Conservation (phyloP, 1,140 invertebrate genomes). For the Ylistrum balloti region DNA sequence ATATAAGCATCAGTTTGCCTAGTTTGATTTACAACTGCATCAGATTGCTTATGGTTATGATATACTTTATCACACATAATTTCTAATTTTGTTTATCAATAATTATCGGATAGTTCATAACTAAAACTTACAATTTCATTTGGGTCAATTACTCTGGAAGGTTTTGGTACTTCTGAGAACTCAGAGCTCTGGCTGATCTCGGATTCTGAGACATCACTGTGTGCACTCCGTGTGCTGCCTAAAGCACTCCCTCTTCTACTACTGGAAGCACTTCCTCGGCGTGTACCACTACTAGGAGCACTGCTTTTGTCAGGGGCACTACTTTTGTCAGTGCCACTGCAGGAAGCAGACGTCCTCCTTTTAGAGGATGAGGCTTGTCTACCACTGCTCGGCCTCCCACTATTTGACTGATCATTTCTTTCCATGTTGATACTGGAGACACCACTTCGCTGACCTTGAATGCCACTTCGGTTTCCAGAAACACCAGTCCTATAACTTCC, state of each 20-base stretch:
- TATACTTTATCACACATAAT: background rate
- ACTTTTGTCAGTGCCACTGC: background rate
- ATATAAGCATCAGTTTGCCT: too few relatives aligned
- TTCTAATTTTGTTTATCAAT: background rate
- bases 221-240: background rate
- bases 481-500: too few relatives aligned
- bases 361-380: background rate
- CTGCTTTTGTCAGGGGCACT: background rate
- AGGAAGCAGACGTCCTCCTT: background rate
- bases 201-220: background rate
- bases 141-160: background rate
- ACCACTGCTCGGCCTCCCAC: slow-evolving; percentile 24
- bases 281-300: background rate
- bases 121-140: background rate
- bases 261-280: background rate
- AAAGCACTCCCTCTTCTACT: slow-evolving; percentile 16
- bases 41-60: too few relatives aligned
- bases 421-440: background rate
- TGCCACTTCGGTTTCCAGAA: background rate
- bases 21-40: too few relatives aligned
- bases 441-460: background rate
- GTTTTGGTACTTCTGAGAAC: slow-evolving; percentile 27
- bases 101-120: too few relatives aligned
- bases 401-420: background rate
- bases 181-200: background rate